These are phyloP conservation scores for Eunapius fragilis DNA, from an alignment of 37 sponge, comb jelly and placozoan genomes.

Conservation along the genomic window DNA sequence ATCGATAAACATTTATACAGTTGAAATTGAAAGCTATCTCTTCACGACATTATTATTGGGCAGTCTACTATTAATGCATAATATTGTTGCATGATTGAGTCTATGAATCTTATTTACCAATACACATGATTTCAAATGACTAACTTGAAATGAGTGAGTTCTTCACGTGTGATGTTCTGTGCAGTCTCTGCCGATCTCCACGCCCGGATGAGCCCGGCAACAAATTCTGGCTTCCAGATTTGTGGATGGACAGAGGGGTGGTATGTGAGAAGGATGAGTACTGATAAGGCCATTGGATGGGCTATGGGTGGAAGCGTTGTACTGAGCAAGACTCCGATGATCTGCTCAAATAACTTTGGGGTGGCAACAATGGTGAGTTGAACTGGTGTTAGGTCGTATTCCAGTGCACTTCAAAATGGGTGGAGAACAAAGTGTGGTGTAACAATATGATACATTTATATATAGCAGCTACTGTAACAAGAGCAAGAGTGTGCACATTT, in stretches of 20 bases:
- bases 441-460: no score
- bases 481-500: no score
- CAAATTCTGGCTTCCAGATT: neutral
- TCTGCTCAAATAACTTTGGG: conserved; percentile 8
- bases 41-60: no score
- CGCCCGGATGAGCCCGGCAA: neutral
- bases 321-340: conserved; percentile 22
- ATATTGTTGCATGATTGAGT: no score
- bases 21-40: no score
- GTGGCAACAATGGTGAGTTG: neutral
- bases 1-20: no score
- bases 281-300: conserved; percentile 15
- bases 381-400: neutral
- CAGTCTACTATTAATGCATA: neutral
- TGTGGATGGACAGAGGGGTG: neutral
- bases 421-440: no score
- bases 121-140: no score
- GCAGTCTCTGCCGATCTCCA: neutral
- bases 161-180: neutral
- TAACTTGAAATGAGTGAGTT: neutral
- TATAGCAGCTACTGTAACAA: no score
- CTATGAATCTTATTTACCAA: no score
- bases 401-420: neutral
- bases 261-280: neutral
- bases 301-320: conserved; percentile 36